Conservation (phyloP, 2,113 vertebrate genomes). For the Plectropomus leopardus region DNA sequence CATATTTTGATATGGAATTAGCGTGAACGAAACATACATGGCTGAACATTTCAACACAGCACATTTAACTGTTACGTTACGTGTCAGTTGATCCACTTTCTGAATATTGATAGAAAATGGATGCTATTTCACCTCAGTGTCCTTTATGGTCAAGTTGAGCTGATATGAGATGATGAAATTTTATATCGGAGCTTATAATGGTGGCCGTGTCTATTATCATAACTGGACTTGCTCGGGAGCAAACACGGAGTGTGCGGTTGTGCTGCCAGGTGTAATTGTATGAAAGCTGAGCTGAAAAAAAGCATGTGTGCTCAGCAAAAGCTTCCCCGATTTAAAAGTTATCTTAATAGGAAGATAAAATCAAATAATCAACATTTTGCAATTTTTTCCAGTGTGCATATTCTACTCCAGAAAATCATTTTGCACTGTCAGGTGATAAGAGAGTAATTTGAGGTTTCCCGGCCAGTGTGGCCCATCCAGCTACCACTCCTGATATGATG, state of each 20-base stretch:
- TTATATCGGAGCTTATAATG: conserved; percentile 48
- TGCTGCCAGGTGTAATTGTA: conserved; percentile 34
- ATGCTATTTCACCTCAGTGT: conserved; percentile 54
- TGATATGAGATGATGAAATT: conserved; percentile 64
- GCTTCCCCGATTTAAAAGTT: background rate
- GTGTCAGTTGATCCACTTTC: conserved; percentile 9
- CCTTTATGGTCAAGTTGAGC: conserved; percentile 59
- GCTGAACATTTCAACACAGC: conserved; percentile 20
- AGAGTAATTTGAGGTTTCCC: conserved; percentile 3
- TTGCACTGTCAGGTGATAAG: conserved; percentile 20
- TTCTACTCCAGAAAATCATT: conserved; percentile 12
- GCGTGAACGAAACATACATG: conserved; percentile 10
- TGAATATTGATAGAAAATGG: conserved; percentile 52
- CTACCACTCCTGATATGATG: conserved; percentile 13
- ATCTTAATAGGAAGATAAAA: conserved; percentile 17
- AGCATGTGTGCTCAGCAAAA: conserved; percentile 20
- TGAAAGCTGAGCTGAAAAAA: background rate
- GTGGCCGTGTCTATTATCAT: conserved; percentile 25
- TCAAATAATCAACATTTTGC: conserved; percentile 29
- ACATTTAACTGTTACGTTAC: conserved; percentile 46
- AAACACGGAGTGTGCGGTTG: conserved; percentile 34
- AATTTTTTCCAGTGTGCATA: conserved; percentile 2
- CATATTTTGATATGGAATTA: conserved; percentile 29
- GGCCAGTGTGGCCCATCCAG: background rate
- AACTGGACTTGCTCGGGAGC: conserved; percentile 48